Conservation (phyloP, 2,113 vertebrate species). For the Lota lota region DNA sequence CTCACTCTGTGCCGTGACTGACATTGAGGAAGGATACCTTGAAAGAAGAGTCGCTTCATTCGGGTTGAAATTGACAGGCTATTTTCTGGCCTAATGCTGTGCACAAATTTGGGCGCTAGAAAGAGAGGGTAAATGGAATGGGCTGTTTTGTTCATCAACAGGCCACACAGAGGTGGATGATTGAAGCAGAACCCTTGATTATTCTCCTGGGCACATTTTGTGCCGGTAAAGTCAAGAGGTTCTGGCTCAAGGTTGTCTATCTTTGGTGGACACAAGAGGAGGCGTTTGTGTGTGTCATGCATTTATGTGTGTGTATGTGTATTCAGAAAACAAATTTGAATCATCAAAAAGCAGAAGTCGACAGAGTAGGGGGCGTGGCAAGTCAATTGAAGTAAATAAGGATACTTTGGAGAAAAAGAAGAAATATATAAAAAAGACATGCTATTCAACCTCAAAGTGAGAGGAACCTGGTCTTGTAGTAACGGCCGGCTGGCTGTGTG, state of each 20-base stretch:
- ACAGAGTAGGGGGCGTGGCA: too few relatives aligned
- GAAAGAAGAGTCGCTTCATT: slow-evolving; percentile 20
- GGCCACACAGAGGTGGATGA: slow-evolving; percentile 36
- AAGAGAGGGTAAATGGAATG: slow-evolving; percentile 45
- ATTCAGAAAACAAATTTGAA: too few relatives aligned
- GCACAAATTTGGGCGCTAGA: slow-evolving; percentile 29
- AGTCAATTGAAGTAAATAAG: too few relatives aligned
- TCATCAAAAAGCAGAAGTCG: too few relatives aligned
- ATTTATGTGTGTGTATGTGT: background rate
- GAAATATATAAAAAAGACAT: too few relatives aligned
- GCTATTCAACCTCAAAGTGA: too few relatives aligned
- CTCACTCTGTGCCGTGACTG: slow-evolving; percentile 14
- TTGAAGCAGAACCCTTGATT: slow-evolving; percentile 26
- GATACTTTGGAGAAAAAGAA: too few relatives aligned
- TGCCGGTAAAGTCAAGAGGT: slow-evolving; percentile 41
- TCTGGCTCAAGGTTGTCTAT: slow-evolving; percentile 21
- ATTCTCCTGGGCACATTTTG: slow-evolving; percentile 1
- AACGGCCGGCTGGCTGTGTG: too few relatives aligned
- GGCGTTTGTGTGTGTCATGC: slow-evolving; percentile 8
- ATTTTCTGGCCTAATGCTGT: slow-evolving; percentile 13
- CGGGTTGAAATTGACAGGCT: slow-evolving; percentile 34
- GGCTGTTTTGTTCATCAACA: slow-evolving; percentile 46
- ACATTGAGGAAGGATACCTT: slow-evolving; percentile 30
- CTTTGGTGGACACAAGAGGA: slow-evolving; percentile 1
- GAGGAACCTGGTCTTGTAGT: too few relatives aligned